These are phyloP conservation scores for Tetraodon nigroviridis DNA, from an alignment of 2,113 vertebrate genomes.

Conservation along the genomic window DNA sequence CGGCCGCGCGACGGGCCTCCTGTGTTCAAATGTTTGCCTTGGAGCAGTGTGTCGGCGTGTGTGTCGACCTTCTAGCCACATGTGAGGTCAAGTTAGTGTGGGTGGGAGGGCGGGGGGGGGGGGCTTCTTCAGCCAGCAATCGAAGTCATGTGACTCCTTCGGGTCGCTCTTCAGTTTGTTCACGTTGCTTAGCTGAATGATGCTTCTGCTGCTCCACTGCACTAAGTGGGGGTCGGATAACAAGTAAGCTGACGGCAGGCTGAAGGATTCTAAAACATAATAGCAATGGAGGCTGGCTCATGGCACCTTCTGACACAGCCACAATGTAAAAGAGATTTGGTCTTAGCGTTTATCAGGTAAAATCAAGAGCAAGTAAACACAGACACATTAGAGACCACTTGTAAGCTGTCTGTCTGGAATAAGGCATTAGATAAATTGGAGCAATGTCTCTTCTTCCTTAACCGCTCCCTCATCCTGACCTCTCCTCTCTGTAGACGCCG, in stretches of 20 bases:
- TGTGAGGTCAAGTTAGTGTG: conserved; percentile 41
- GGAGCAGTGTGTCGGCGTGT: conserved; percentile 8
- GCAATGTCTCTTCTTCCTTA: conserved; percentile 20
- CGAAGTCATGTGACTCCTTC: conserved; percentile 21
- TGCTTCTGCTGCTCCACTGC: conserved; percentile 24
- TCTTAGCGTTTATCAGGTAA: background rate
- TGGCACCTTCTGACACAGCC: background rate
- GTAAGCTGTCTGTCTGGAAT: conserved; percentile 57
- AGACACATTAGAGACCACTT: conserved; percentile 38
- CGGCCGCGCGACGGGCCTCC: conserved; percentile 30
- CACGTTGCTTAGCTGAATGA: conserved; percentile 14
- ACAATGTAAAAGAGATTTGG: background rate
- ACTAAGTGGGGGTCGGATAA: conserved; percentile 28
- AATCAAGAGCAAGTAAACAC: conserved; percentile 28
- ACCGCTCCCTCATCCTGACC: conserved; percentile 43
- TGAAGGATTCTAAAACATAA: conserved; percentile 25
- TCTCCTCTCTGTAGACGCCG: conserved; percentile 33
- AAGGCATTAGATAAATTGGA: conserved; percentile 54
- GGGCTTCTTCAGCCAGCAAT: conserved; percentile 33
- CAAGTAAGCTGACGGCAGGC: conserved; percentile 14
- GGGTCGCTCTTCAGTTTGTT: background rate
- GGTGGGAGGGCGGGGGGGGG: conserved; percentile 24
- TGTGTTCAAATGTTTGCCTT: conserved; percentile 54
- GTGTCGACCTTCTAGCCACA: conserved; percentile 30
- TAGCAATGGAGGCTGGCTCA: conserved; percentile 8